phyloP scores from a whole-genome alignment of 2,888 invertebrate species.

The Morpho achilles region DNA sequence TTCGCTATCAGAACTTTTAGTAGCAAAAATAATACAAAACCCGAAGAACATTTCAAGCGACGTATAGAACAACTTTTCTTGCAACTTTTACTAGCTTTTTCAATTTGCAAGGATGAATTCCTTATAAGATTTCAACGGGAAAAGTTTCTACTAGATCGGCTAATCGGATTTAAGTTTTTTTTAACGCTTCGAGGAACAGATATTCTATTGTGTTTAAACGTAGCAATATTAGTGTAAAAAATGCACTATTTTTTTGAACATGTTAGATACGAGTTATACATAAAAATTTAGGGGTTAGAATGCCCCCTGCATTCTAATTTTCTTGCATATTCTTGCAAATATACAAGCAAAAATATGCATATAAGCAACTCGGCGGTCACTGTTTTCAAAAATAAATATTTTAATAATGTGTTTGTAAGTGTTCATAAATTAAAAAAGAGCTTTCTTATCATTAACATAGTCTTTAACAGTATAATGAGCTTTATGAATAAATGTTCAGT shows the following conservation, averaged over 20 bases:
- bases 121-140: constrained; percentile 27
- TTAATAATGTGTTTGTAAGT: too few relatives aligned
- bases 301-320: too few relatives aligned
- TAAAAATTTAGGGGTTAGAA: too few relatives aligned
- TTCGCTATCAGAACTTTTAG: constrained; percentile 6
- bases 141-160: constrained; percentile 28
- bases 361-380: neutral
- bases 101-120: constrained; percentile 35
- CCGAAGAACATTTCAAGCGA: constrained; percentile 21
- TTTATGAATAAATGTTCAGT: too few relatives aligned
- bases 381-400: neutral
- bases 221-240: neutral
- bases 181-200: constrained; percentile 3
- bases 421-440: too few relatives aligned
- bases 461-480: too few relatives aligned
- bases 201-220: constrained; percentile 1
- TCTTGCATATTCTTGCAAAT: too few relatives aligned
- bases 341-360: neutral
- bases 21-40: constrained; percentile 8
- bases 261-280: too few relatives aligned
- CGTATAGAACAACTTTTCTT: constrained; percentile 22
- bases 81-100: constrained; percentile 32
- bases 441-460: too few relatives aligned
- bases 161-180: constrained; percentile 22
- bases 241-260: neutral